A percentile compares a stretch with the other conserved stretches of the same genome.
These are phyloP conservation scores for Pontoporia blainvillei DNA, from an alignment of 2,113 vertebrate genomes.

Conservation along the genomic window DNA sequence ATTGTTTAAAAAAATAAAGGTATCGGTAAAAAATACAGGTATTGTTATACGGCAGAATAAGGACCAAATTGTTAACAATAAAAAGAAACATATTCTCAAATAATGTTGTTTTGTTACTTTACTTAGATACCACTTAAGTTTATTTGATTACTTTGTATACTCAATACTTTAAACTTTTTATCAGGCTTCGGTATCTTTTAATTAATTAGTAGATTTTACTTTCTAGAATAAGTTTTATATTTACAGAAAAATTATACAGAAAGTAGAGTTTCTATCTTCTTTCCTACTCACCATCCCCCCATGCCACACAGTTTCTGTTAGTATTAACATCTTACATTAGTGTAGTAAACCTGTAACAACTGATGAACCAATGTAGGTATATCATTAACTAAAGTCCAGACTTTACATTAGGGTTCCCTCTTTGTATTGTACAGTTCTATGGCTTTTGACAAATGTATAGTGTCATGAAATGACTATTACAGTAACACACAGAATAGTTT, in stretches of 20 bases:
- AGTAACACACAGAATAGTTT: background rate
- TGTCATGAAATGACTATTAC: background rate
- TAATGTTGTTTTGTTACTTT: background rate
- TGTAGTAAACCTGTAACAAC: background rate
- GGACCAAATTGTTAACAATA: background rate
- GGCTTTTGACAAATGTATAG: background rate
- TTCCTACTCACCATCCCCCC: accelerated
- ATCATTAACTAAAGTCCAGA: background rate
- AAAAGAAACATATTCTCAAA: background rate
- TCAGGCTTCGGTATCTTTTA: background rate
- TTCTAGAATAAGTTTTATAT: background rate
- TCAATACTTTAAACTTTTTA: conserved; percentile 24
- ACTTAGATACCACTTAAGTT: background rate
- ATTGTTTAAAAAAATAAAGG: background rate
- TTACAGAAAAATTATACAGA: background rate
- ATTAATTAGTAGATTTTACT: background rate
- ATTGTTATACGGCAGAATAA: background rate
- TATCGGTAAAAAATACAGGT: background rate
- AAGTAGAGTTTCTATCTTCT: background rate
- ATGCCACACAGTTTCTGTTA: background rate
- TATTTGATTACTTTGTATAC: background rate
- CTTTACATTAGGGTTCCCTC: background rate
- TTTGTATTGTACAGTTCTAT: background rate
- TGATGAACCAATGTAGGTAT: background rate
- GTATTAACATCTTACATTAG: background rate